A percentile compares a stretch with the other conserved stretches of the same genome.
Conservation (phyloP, 2,113 vertebrate species). For the Leuciscus idus region DNA sequence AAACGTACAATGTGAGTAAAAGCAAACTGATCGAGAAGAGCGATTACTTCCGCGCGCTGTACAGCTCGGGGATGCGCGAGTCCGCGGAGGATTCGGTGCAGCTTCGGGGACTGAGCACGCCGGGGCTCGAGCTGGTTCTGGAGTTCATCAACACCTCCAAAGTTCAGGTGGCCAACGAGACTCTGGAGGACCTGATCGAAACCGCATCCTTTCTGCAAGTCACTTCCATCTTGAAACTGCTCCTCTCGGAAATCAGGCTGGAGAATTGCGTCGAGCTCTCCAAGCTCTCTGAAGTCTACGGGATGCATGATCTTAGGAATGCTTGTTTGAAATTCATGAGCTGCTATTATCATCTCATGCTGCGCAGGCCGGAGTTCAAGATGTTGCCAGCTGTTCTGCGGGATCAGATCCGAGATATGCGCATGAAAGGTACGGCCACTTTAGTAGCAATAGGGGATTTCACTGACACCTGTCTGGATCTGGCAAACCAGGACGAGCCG, state of each 20-base stretch:
- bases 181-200: constrained; percentile 88
- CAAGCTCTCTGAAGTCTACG: constrained; percentile 88
- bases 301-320: constrained; percentile 83
- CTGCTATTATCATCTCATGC: constrained; percentile 85
- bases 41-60: constrained; percentile 93
- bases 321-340: constrained; percentile 89
- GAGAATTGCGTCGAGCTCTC: constrained; percentile 90
- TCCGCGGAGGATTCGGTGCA: constrained; percentile 86
- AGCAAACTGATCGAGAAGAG: constrained; percentile 92
- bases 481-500: constrained; percentile 77
- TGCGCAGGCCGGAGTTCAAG: constrained; percentile 80
- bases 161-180: constrained; percentile 77
- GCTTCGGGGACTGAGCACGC: constrained; percentile 87
- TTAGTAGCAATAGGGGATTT: constrained; percentile 87
- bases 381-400: constrained; percentile 72
- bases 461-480: constrained; percentile 73
- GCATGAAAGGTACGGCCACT: constrained; percentile 84
- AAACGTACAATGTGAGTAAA: constrained; percentile 88
- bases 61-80: constrained; percentile 94
- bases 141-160: constrained; percentile 90
- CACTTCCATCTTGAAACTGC: constrained; percentile 85
- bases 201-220: constrained; percentile 93
- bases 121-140: constrained; percentile 89
- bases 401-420: constrained; percentile 81
- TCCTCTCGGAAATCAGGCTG: constrained; percentile 83